Base-by-base conservation (phyloP, 2,797 vertebrate genomes). In the Bryconaethiops microstoma region DNA sequence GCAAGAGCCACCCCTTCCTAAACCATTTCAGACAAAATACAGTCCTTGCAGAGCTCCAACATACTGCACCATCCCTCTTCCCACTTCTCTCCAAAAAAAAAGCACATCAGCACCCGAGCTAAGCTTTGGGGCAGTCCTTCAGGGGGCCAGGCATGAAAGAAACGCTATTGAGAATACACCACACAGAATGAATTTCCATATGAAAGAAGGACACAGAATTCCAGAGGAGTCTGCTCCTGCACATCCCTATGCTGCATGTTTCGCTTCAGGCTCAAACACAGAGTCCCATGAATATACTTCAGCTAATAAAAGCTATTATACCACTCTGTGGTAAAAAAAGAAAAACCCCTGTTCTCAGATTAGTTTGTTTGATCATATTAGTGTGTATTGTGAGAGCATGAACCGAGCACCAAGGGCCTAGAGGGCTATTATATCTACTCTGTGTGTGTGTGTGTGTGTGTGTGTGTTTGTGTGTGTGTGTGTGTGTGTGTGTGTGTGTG, bases 141-240 rank as follows among this genome's bases (percentile, higher is more conserved):
- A 62, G 76, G 74, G 80, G 76, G 73, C 78, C 67, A 69, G 81
- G 68, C 82, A 76, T 65, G 69, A 57, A 67, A 76, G 25, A 70
- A 72, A 63, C 7, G 60, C 77, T 72, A 78, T 71, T 60, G 25
- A 54, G 54, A 52, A 63, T 63, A 72, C 54, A 78, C 57, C 57
- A 63, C 21, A 50, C 57, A 72, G 57, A 79, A 70, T 70, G 29
- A 12, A 72, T 23, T 63, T 50, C 29, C 19, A 63, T 63, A 25
- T 62, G 67, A 68, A 68, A 54, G 29, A 55, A 16, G 54, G 35
- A 59, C 9, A 63, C 29, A 21, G 25, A 35, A 39, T 78, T 72
- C 68, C 35, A 19, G 14, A 8, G 52, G 29, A 25, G 50, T 55
- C 23, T 72, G 70, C n/a, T 57, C 35, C 21, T 59, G n/a, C 65